Base-by-base conservation (phyloP, 2,113 vertebrate species). In the Hippocampus zosterae region DNA sequence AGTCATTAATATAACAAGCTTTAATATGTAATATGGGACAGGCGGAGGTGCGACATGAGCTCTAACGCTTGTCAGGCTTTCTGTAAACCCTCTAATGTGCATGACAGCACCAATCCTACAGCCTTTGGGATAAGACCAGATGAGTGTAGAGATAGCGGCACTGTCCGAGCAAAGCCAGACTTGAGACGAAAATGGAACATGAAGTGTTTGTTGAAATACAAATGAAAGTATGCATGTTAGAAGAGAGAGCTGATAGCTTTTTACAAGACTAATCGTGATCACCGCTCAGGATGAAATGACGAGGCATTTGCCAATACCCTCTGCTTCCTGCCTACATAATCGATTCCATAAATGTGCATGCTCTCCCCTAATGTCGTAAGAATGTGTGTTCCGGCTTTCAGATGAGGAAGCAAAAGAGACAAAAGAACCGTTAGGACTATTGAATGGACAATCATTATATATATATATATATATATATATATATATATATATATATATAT, bases 121-220 rank as follows among this genome's bases (percentile, higher is more conserved):
- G 84, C 81, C 79, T 88, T 89, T 72, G 73, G 86, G 72, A 83
- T 89, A 88, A 86, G 71, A 87, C 73, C 81, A 83, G 87, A 89
- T 87, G 82, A 90, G 82, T 81, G 71, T 13, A 41, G 61, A 74
- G 66, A 83, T 79, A 74, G 76, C 61, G 50, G 74, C 64, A 62
- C 67, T 74, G 72, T 80, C 78, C 68, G 33, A 67, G 80, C 67
- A 75, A 72, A 67, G 73, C 75, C 55, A 70, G 29, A 73, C 48
- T 37, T 61, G 62, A n/a, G 41, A 57, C 50, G 67, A 69, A 68
- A 71, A 66, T 60, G 55, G 62, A 27, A 42, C 19, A 81, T 53
- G 42, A 68, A 41, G 66, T 73, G 70, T 67, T 79, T 56, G 76
- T 81, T 71, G 46, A 78, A 81, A 72, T 72, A 79, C 72, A 78